Conservation (phyloP, 2,888 invertebrate species). For the Palloptera scutellata region DNA sequence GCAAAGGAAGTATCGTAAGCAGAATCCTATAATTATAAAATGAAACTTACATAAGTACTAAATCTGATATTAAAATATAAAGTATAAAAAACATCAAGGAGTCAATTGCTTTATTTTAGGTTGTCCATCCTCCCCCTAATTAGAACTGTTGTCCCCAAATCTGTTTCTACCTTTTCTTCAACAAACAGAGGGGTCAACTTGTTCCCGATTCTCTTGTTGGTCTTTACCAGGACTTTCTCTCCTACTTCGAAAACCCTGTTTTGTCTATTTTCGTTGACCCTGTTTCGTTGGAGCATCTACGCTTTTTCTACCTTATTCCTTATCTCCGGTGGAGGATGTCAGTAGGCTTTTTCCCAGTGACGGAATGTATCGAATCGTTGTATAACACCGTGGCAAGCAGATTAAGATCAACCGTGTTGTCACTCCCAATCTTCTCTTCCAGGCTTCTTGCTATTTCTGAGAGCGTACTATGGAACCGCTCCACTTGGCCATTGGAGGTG, state of each 20-base stretch:
- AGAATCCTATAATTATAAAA: too few relatives aligned
- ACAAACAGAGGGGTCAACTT: conserved; percentile 28
- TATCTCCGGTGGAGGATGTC: conserved; percentile 19
- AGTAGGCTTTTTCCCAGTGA: conserved; percentile 26
- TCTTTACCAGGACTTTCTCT: conserved; percentile 29
- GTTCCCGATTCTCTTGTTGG: conserved; percentile 32
- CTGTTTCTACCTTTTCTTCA: conserved; percentile 28
- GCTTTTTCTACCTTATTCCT: conserved; percentile 22
- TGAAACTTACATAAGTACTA: too few relatives aligned
- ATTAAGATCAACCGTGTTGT: conserved; percentile 29
- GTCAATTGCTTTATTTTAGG: conserved; percentile 8
- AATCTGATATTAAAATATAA: conserved; percentile 26
- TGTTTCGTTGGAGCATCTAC: conserved; percentile 8
- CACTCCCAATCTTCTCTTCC: conserved; percentile 24
- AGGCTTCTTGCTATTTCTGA: conserved; percentile 27
- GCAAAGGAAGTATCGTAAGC: neutral
- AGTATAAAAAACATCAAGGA: conserved; percentile 30
- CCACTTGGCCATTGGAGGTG: conserved; percentile 34
- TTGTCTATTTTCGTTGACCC: conserved; percentile 21
- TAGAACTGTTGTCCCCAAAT: conserved; percentile 33
- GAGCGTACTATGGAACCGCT: conserved; percentile 30
- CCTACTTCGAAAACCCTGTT: conserved; percentile 23
- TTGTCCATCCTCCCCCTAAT: conserved; percentile 28
- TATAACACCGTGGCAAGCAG: conserved; percentile 29
- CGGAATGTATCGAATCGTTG: conserved; percentile 30